Evolutionary conservation across 2,888 invertebrate species (phyloP).

Genomic region (Pocota personata): DNA sequence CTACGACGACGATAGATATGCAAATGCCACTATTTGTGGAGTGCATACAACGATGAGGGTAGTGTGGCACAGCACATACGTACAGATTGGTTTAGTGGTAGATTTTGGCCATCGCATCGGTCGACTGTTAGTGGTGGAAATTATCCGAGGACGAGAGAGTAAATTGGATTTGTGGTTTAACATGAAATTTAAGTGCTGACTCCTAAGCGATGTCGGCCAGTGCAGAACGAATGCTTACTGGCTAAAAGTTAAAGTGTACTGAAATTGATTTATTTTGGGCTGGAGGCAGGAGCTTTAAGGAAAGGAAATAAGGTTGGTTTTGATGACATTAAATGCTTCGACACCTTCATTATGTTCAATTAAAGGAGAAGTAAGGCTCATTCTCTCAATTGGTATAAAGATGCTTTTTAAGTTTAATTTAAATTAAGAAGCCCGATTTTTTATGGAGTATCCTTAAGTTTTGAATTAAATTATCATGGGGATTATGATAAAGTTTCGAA

Average conservation of each 20-base stretch:
- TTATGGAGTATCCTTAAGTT: not conserved
- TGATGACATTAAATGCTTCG: not conserved
- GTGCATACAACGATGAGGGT: not conserved
- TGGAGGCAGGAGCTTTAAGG: not conserved
- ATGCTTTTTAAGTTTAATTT: not conserved
- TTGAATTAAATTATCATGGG: not conserved
- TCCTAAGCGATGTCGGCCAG: conserved; percentile 31
- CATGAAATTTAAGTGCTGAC: conserved; percentile 71
- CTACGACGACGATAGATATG: conserved; percentile 49
- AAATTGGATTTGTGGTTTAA: conserved; percentile 71
- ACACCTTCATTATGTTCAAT: not conserved
- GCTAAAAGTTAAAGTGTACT: conserved; percentile 34
- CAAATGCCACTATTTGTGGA: conserved; percentile 53
- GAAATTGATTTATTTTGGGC: conserved; percentile 18
- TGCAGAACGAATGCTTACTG: conserved; percentile 32
- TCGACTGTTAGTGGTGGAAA: conserved; percentile 50
- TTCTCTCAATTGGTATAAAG: not conserved
- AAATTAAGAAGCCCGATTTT: not conserved
- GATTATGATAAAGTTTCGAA: too few relatives aligned
- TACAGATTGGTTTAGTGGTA: conserved; percentile 61
- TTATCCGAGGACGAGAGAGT: conserved; percentile 65
- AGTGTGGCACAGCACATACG: not conserved
- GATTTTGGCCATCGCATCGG: conserved; percentile 56
- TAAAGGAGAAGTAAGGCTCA: not conserved
- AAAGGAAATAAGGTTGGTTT: not conserved